phyloP scores from a whole-genome alignment of 1,140 invertebrate species.

The Thrips palmi region DNA sequence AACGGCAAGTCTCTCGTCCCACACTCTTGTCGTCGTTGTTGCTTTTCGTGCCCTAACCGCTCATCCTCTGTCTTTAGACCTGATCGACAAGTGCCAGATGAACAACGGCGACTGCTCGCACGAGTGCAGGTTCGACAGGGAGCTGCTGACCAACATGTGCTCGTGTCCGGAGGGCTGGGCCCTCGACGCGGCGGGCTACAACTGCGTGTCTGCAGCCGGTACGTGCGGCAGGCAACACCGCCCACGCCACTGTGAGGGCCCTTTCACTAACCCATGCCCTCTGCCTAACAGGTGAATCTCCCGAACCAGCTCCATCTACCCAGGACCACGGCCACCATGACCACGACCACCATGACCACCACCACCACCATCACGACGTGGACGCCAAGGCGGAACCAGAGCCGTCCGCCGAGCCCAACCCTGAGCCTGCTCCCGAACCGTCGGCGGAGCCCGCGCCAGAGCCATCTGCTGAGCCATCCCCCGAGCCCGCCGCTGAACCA shows the following conservation, averaged over 20 bases:
- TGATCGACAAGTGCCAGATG: constrained; percentile 54
- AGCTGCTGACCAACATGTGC: constrained; percentile 41
- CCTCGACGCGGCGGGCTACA: constrained; percentile 27
- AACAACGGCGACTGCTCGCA: constrained; percentile 57
- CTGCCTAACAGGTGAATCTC: too few species aligned
- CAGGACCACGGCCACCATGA: too few species aligned
- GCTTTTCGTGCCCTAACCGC: background rate
- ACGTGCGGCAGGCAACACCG: too few species aligned
- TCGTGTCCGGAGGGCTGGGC: constrained; percentile 37
- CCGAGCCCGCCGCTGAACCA: constrained; percentile 19
- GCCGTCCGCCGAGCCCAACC: constrained; percentile 12
- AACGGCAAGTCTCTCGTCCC: constrained; percentile 18
- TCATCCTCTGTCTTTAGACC: constrained; percentile 18
- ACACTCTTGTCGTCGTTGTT: background rate
- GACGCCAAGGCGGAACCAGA: constrained; percentile 16
- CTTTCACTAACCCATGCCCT: too few species aligned
- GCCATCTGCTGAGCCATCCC: constrained; percentile 19
- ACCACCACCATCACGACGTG: too few species aligned
- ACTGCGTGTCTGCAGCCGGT: constrained; percentile 24
- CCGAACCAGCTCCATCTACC: too few species aligned
- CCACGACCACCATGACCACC: too few species aligned
- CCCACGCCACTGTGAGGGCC: too few species aligned
- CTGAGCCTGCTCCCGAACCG: constrained; percentile 15
- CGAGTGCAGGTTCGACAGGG: constrained; percentile 51
- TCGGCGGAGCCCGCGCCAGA: constrained; percentile 17